Evolutionary conservation across 2,797 vertebrate genomes (phyloP), one percentile per base, ranked within the genome.

Genomic region (Diplodus puntazzo): DNA sequence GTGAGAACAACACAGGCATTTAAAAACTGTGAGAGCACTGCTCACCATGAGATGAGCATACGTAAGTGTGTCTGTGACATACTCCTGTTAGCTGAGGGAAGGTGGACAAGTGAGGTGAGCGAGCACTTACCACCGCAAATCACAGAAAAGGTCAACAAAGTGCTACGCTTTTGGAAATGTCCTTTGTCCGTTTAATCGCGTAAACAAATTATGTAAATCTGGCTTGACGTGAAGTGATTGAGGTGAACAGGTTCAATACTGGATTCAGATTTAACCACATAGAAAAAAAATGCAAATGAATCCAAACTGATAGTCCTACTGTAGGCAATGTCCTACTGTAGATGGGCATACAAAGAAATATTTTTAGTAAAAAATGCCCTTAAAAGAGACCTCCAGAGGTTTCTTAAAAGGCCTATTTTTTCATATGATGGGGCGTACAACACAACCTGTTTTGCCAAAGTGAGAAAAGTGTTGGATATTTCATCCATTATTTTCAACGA

Each of bases 111-210:
- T 48, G 63, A 13, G 27, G 64, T 48, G 72, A 76, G 55, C 12
- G 20, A 69, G 30, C 65, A 62, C 62, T 88, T 65, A 61, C 27
- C 18, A 3, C 82, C 80, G 85, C 62, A 81, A 81, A 83, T 89
- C 53, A 45, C n/a, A 23, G 4, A 64, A 77, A 64, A 76, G 57
- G 59, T 67, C 64, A 65, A 18, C 69, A 52, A 55, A 57, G 59
- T 17, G 50, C 20, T n/a, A 1, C 9, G 42, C 57, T 75, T 68
- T 70, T 45, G 2, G 39, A 72, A 27, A 34, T 23, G n/a, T 23
- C n/a, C 8, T 71, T 63, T 75, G 25, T 57, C 30, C 39, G 14
- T 48, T 69, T 57, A 46, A 63, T 71, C 57, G 62, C 49, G 23
- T 14, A 67, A 80, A 77, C 21, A 55, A 55, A 60, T 66, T 16